Evolutionary conservation across 2,113 vertebrate genomes (phyloP), one percentile per base, ranked within the genome.

Genomic region (Mirounga angustirostris): DNA sequence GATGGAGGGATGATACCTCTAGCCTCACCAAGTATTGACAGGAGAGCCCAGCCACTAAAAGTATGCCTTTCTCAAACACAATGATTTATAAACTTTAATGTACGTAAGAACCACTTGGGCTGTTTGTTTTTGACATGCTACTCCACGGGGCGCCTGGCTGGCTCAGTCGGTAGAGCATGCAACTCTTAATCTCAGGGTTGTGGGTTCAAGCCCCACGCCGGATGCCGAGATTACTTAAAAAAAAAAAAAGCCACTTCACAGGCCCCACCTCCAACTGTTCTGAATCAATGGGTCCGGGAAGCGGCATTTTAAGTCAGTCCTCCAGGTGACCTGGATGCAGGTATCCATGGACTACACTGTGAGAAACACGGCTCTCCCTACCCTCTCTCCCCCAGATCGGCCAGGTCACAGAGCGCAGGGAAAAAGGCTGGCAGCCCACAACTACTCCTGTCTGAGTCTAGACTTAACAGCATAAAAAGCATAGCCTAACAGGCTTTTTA

Each of bases 41-140:
- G 30, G n/a, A 28, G 9, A 85, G 56, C 63, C 69, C 65, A 73
- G 59, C 52, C n/a, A 50, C 30, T 76, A 33, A 46, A 58, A n/a
- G n/a, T 24, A 52, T 5, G 91, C 74, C 71, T 63, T 84, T 93
- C 80, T 92, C 83, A 52, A 94, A 94, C 16, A 59, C 1, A 89
- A 40, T 21, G 52, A 33, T 50, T 67, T 73, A 76, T n/a, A 80
- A 40, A 76, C 63, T n/a, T 79, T 28, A 79, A 61, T 43, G 40
- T 9, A 67, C 7, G 0, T 11, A n/a, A 78, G 15, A 87, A 97
- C 61, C 82, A 86, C 67, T 28, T 59, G 30, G 43, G 59, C 82
- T 96, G 61, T 86, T 95, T 59, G 24, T 79, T 94, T 92, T 86
- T 26, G 74, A 92, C 92, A 84, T 43, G 26, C 69, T n/a, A 63